These are phyloP conservation scores for Dolichomitus sp. DNA, from an alignment of 2,888 invertebrate genomes.

Conservation along the genomic window DNA sequence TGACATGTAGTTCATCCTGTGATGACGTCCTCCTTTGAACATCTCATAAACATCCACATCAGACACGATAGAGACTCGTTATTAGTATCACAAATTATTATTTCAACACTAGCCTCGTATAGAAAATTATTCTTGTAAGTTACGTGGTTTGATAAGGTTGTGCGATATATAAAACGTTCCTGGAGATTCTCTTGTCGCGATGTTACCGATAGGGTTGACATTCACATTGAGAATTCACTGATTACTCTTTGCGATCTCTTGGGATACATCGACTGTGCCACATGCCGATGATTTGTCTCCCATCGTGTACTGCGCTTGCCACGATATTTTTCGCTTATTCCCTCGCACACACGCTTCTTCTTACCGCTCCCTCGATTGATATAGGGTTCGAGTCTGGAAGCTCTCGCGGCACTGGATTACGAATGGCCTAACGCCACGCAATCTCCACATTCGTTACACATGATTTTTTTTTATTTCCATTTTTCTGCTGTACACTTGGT, in stretches of 20 bases:
- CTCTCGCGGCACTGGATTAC: slow-evolving; percentile 60
- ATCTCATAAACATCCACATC: neutral
- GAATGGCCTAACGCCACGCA: slow-evolving; percentile 69
- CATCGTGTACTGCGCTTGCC: slow-evolving; percentile 32
- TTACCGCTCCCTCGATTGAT: slow-evolving; percentile 65
- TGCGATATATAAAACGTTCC: slow-evolving; percentile 14
- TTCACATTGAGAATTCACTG: slow-evolving; percentile 57
- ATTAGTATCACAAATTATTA: slow-evolving; percentile 26
- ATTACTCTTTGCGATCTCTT: slow-evolving; percentile 49
- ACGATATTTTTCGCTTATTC: slow-evolving; percentile 30
- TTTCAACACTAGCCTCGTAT: neutral
- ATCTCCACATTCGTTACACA: slow-evolving; percentile 70
- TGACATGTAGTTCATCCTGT: slow-evolving; percentile 74
- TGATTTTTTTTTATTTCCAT: slow-evolving; percentile 43
- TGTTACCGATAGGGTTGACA: slow-evolving; percentile 49
- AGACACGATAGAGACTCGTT: neutral
- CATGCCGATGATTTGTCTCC: slow-evolving; percentile 43
- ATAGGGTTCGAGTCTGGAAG: slow-evolving; percentile 67
- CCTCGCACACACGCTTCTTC: slow-evolving; percentile 48
- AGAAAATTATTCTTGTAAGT: neutral
- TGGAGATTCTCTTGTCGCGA: slow-evolving; percentile 17
- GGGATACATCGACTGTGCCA: slow-evolving; percentile 26
- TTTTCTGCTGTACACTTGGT: slow-evolving; percentile 37
- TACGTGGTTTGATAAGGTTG: neutral
- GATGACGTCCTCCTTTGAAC: slow-evolving; percentile 17